These are phyloP conservation scores for Aethina tumida DNA, from an alignment of 1,140 invertebrate species.

Conservation along the genomic window DNA sequence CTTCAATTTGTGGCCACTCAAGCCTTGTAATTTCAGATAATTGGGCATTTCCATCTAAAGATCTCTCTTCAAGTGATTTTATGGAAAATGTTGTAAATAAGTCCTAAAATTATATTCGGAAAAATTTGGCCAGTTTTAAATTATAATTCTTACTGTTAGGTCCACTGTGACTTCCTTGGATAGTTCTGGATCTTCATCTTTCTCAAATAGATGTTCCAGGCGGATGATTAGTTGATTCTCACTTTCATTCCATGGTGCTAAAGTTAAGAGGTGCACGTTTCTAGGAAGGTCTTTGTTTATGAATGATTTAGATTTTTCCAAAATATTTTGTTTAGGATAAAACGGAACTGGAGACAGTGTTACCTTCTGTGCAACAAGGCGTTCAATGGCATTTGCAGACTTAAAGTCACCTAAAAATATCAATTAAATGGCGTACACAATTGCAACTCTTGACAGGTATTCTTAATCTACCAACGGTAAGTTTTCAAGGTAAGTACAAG, in stretches of 20 bases:
- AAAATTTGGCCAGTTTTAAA: neutral
- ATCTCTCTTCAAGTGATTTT: slow-evolving; percentile 14
- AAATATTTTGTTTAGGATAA: neutral
- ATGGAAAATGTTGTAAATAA: slow-evolving; percentile 15
- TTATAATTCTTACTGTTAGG: slow-evolving; percentile 10
- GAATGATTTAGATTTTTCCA: neutral
- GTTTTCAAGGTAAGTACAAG: no score
- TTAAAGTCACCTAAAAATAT: neutral
- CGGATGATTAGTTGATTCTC: slow-evolving; percentile 46
- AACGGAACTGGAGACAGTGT: neutral
- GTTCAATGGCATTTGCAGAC: neutral
- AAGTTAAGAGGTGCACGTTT: slow-evolving; percentile 60
- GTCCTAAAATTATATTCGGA: slow-evolving; percentile 12
- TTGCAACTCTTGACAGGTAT: no score
- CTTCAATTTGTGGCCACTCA: neutral
- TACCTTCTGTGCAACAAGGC: neutral
- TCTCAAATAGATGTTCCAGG: slow-evolving; percentile 64
- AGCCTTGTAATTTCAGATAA: slow-evolving; percentile 7
- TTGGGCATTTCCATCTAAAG: slow-evolving; percentile 13
- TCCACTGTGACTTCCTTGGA: slow-evolving; percentile 46
- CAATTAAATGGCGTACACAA: no score
- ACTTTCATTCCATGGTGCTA: slow-evolving; percentile 49
- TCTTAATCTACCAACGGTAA: no score
- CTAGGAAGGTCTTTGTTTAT: slow-evolving; percentile 39
- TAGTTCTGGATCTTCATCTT: slow-evolving; percentile 46